phyloP scores from a whole-genome alignment of 2,797 vertebrate species.

The Microchirus variegatus region DNA sequence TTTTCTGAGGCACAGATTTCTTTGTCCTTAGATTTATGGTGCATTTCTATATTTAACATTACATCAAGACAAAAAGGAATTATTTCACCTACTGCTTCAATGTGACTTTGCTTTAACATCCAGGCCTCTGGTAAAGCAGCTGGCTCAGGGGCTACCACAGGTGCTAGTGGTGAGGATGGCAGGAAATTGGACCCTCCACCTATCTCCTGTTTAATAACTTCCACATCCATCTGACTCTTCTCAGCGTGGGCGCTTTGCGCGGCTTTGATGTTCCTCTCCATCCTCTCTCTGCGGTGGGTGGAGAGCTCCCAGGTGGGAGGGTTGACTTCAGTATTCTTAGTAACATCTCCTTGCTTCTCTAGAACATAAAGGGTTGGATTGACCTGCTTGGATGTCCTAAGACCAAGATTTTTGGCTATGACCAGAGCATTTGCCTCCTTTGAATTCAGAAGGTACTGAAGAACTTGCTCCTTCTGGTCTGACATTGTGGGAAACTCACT shows the following conservation, averaged over 20 bases:
- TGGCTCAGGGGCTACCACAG: slow-evolving; percentile 35
- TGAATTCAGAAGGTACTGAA: slow-evolving; percentile 82
- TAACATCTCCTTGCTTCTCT: slow-evolving; percentile 90
- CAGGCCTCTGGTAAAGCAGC: slow-evolving; percentile 25
- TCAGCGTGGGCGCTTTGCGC: slow-evolving; percentile 11
- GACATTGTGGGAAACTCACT: slow-evolving; percentile 69
- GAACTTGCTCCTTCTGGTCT: slow-evolving; percentile 86
- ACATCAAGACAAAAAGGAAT: background rate
- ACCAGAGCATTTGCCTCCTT: slow-evolving; percentile 78
- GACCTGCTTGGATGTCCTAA: slow-evolving; percentile 84
- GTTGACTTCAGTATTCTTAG: slow-evolving; percentile 57
- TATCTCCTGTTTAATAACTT: background rate
- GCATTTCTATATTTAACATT: background rate
- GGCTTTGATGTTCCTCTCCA: slow-evolving; percentile 85
- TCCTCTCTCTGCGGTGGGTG: slow-evolving; percentile 82
- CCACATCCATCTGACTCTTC: slow-evolving; percentile 2
- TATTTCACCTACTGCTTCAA: slow-evolving; percentile 40
- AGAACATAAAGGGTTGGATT: slow-evolving; percentile 83
- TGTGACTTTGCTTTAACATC: slow-evolving; percentile 42
- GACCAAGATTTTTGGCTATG: slow-evolving; percentile 89
- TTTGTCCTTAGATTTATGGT: too few species aligned
- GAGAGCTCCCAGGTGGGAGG: slow-evolving; percentile 88
- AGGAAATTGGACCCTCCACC: slow-evolving; percentile 13
- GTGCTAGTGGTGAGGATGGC: slow-evolving; percentile 14
- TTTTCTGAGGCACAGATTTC: background rate